These are phyloP conservation scores for Phyllostomus hastatus DNA, from an alignment of 2,113 vertebrate genomes.

Conservation along the genomic window DNA sequence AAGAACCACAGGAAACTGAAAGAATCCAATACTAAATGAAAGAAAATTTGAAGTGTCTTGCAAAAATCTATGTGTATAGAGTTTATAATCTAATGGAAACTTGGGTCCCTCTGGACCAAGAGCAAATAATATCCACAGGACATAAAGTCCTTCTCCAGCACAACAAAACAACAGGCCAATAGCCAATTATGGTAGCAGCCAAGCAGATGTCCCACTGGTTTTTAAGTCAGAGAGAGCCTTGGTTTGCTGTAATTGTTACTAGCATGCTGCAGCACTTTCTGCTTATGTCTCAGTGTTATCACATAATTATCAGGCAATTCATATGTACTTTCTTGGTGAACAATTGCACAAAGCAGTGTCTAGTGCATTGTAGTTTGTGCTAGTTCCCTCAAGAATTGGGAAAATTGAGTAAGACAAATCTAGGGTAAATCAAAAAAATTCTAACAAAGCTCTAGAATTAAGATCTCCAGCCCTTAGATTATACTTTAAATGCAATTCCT, in stretches of 20 bases:
- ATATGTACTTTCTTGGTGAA: background rate
- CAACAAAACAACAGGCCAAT: slow-evolving; percentile 69
- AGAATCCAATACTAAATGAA: background rate
- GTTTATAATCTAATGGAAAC: slow-evolving; percentile 68
- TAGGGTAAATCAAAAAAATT: background rate
- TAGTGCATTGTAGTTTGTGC: background rate
- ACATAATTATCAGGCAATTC: background rate
- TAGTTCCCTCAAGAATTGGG: background rate
- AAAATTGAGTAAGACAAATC: background rate
- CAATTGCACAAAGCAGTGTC: background rate
- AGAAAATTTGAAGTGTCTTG: slow-evolving; percentile 5
- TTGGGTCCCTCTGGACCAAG: slow-evolving; percentile 64
- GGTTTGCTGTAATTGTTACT: slow-evolving; percentile 18
- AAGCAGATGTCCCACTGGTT: slow-evolving; percentile 65
- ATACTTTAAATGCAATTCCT: background rate
- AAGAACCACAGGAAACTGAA: background rate
- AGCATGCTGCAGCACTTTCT: background rate
- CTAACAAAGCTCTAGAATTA: background rate
- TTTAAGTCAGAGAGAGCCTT: slow-evolving; percentile 54
- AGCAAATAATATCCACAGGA: slow-evolving; percentile 74
- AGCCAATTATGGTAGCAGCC: slow-evolving; percentile 67
- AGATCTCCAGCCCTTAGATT: background rate
- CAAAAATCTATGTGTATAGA: slow-evolving; percentile 39
- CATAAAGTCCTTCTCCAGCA: slow-evolving; percentile 64
- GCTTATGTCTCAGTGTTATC: background rate